These are phyloP conservation scores for Cyclina sinensis DNA, from an alignment of 1,140 invertebrate species.

Conservation along the genomic window DNA sequence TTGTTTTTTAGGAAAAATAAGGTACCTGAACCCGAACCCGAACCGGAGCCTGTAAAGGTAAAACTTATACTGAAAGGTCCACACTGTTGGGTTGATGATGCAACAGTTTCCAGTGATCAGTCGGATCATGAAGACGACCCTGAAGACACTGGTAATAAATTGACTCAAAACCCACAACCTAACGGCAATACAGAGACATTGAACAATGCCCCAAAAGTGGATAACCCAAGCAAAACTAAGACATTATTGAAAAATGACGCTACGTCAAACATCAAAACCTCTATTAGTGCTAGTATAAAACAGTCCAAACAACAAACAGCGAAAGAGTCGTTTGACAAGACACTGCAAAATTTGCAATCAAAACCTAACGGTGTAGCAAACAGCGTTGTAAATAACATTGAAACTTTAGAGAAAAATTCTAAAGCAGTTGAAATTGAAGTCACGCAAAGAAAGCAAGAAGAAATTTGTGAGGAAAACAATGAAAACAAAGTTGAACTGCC, in stretches of 20 bases:
- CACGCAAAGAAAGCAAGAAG: constrained; percentile 22
- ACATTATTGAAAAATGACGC: not conserved
- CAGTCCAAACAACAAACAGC: not conserved
- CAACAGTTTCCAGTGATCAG: constrained; percentile 70
- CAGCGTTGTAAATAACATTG: not conserved
- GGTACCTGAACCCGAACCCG: constrained; percentile 67
- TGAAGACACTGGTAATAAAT: not conserved
- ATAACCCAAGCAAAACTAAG: not conserved
- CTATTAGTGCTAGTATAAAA: not conserved
- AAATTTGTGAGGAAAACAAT: not conserved
- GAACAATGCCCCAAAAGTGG: constrained; percentile 31
- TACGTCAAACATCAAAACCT: not conserved
- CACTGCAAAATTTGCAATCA: constrained; percentile 21
- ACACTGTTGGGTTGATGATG: constrained; percentile 77
- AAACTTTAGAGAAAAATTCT: not conserved
- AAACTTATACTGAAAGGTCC: constrained; percentile 73
- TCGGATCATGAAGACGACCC: constrained; percentile 25
- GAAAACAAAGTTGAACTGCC: constrained; percentile 52
- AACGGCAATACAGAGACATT: not conserved
- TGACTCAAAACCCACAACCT: not conserved
- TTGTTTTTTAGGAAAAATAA: constrained; percentile 17
- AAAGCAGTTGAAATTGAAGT: not conserved
- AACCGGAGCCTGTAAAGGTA: constrained; percentile 59
- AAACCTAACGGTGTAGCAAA: not conserved
- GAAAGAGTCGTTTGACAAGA: constrained; percentile 49